phyloP scores from a whole-genome alignment of 2,113 vertebrate genomes.

The Lepus europaeus region DNA sequence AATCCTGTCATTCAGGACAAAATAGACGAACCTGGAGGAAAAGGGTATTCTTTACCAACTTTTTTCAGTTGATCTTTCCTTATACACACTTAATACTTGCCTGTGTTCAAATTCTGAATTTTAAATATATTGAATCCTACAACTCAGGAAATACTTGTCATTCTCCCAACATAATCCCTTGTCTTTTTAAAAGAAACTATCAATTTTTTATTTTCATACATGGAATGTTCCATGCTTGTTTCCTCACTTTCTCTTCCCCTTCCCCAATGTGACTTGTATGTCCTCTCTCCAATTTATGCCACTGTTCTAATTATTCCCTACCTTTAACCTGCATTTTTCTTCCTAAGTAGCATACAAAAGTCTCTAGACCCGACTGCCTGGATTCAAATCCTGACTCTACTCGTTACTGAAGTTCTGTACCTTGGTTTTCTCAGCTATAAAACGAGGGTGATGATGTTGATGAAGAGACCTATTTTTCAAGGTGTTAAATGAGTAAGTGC shows the following conservation, averaged over 20 bases:
- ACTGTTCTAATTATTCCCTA: constrained; percentile 45
- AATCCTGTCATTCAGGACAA: not conserved
- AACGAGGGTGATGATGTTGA: not conserved
- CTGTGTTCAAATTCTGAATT: constrained; percentile 43
- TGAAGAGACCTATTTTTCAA: not conserved
- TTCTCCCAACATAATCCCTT: constrained; percentile 34
- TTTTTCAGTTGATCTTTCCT: constrained; percentile 5
- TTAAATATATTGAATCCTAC: not conserved
- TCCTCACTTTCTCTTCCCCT: not conserved
- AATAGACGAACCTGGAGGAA: not conserved
- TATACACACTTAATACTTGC: constrained; percentile 13
- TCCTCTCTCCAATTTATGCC: constrained; percentile 28
- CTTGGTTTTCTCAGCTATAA: constrained; percentile 4
- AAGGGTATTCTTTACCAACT: not conserved
- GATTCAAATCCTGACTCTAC: not conserved
- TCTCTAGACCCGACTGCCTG: not conserved
- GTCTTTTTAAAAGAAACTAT: constrained; percentile 30
- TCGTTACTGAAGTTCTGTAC: constrained; percentile 14
- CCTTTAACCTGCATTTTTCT: constrained; percentile 18
- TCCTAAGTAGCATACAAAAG: not conserved
- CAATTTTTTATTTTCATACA: constrained; percentile 33
- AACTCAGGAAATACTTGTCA: not conserved
- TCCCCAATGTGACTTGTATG: not conserved
- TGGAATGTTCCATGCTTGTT: not conserved
- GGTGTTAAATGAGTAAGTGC: not conserved